These are phyloP conservation scores for Chrysogorgia sp. DNA, from an alignment of 92 coral and sea anemone genomes.

Conservation along the genomic window DNA sequence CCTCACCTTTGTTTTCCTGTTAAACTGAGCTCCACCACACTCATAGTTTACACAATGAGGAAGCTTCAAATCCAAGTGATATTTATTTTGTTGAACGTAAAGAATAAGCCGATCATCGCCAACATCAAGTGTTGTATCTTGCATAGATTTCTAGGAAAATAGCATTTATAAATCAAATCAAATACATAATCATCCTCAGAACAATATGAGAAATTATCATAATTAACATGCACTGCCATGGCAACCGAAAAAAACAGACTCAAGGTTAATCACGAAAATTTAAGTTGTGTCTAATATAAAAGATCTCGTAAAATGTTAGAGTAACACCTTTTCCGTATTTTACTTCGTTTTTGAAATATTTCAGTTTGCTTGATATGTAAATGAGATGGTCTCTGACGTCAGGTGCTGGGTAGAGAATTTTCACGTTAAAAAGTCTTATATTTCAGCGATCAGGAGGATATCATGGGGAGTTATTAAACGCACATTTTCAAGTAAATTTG, in stretches of 20 bases:
- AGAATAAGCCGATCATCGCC: constrained; percentile 84
- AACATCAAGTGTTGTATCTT: constrained; percentile 73
- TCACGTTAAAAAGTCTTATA: too few relatives aligned
- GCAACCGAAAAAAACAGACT: background rate
- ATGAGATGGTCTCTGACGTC: too few relatives aligned
- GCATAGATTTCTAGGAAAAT: constrained; percentile 65
- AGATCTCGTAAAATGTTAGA: too few relatives aligned
- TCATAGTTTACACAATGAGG: constrained; percentile 75
- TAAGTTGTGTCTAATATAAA: too few relatives aligned
- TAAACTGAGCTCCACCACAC: constrained; percentile 89
- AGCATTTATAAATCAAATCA: background rate
- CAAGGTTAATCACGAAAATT: too few relatives aligned
- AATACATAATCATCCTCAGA: background rate
- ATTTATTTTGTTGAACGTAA: constrained; percentile 66
- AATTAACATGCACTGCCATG: background rate
- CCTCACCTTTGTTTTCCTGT: constrained; percentile 84
- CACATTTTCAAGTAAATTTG: too few relatives aligned
- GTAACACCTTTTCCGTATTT: too few relatives aligned
- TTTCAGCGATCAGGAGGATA: too few relatives aligned
- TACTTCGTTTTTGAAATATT: too few relatives aligned
- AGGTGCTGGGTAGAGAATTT: too few relatives aligned
- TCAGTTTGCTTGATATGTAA: too few relatives aligned
- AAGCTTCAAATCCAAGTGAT: constrained; percentile 72
- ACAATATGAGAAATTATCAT: background rate
- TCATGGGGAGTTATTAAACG: too few relatives aligned